phyloP scores from a whole-genome alignment of 2,888 invertebrate species.

The Choreutis nemorana region DNA sequence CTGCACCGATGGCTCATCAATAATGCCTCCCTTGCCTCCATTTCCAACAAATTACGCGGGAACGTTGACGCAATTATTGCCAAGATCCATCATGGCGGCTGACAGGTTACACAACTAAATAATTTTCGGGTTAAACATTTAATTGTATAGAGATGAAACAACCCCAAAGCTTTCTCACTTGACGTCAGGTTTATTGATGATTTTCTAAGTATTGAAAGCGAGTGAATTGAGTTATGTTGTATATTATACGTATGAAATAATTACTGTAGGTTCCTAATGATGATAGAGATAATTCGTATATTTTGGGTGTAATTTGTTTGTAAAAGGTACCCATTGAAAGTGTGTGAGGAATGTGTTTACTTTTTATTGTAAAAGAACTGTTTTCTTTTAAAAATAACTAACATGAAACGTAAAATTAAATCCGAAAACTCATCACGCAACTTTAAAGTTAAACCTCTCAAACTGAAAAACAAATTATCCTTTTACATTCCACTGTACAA shows the following conservation, averaged over 20 bases:
- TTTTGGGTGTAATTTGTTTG: no score
- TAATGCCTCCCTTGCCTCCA: constrained; percentile 23
- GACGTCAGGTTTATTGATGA: constrained; percentile 1
- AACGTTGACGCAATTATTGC: constrained; percentile 53
- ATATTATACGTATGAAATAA: no score
- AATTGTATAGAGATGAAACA: constrained; percentile 12
- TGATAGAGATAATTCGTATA: no score
- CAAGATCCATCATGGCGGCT: constrained; percentile 48
- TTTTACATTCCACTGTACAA: constrained; percentile 28
- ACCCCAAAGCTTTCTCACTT: constrained; percentile 5
- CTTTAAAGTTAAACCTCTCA: constrained; percentile 15
- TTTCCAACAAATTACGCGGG: constrained; percentile 38
- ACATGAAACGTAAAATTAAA: not conserved
- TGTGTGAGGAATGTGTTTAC: no score
- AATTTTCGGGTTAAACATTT: constrained; percentile 49
- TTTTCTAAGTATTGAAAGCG: no score
- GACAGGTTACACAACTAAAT: constrained; percentile 58
- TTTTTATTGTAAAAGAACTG: no score
- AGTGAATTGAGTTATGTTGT: no score
- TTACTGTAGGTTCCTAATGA: no score
- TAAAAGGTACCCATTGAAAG: no score
- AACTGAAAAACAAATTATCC: constrained; percentile 48
- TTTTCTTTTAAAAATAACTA: no score
- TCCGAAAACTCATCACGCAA: not conserved
- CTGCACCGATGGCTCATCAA: no score